Base-by-base conservation (phyloP, 2,888 invertebrate species). In the Hypena proboscidalis region DNA sequence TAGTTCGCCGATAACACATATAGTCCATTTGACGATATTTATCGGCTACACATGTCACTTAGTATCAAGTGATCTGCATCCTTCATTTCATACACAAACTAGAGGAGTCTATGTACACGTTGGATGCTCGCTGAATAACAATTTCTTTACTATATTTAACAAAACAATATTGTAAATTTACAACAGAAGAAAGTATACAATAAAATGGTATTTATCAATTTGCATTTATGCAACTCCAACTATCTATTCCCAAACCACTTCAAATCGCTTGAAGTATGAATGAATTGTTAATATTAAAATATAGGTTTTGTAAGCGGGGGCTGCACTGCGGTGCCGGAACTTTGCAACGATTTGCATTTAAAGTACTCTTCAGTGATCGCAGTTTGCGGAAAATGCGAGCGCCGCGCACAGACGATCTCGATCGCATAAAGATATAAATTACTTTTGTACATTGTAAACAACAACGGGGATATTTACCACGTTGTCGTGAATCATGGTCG, bases 261-360 rank as follows among this genome's bases (percentile, higher is more conserved):
- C 2, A 29, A 4, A 15, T 4, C 15, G 14, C 8, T 5, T 9
- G 1, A 3, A 7, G 13, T 31, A 22, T 34, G 21, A 21, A 33
- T 34, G 2, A 33, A 21, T 34, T n/a, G 26, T 33, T 13, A 22
- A 23, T 23, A 30, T 38, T 11, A 22, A 33, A 41, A 22, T 20
- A 1, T 27, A 15, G 15, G 10, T 32, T 48, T 46, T 35, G 36
- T 27, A 49, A 44, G 39, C 57, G 57, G 60, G 55, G 63, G 54
- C 60, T 66, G 68, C 69, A 66, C 59, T 61, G 72, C 74, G 55
- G 58, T 66, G 56, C 69, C 58, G 57, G 60, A 74, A 79, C 68
- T 75, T 76, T 68, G 67, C 58, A 65, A 57, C 65, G 68, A 85
- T 85, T 84, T 85, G 79, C 85, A 85, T 85, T 71, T 80, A 78